phyloP scores from a whole-genome alignment of 2,888 invertebrate species.

The Dolichopus griseipennis region DNA sequence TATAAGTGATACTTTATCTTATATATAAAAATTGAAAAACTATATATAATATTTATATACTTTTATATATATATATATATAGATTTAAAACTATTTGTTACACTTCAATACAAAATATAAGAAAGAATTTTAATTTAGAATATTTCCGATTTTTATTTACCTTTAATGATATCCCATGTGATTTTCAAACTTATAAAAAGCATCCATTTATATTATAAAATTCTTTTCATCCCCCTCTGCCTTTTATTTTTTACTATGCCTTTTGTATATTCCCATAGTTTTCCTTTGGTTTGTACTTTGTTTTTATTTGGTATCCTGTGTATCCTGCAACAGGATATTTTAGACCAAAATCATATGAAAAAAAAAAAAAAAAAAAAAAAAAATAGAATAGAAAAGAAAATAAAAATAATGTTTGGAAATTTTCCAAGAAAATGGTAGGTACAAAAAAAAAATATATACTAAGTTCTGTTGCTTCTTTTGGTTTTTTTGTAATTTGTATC shows the following conservation, averaged over 20 bases:
- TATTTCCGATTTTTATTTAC: conserved; percentile 4
- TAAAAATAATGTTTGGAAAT: not conserved
- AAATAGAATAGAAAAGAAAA: not conserved
- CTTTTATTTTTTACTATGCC: too few relatives aligned
- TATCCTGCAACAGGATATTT: not conserved
- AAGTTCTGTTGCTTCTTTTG: not conserved
- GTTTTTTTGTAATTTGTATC: not conserved
- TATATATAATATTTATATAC: too few relatives aligned
- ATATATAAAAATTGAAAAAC: too few relatives aligned
- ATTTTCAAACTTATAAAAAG: not conserved
- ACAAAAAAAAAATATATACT: not conserved
- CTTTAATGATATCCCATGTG: conserved; percentile 9
- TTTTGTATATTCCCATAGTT: too few relatives aligned
- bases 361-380: not conserved
- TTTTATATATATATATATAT: too few relatives aligned
- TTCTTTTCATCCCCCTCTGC: too few relatives aligned
- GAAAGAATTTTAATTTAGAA: not conserved
- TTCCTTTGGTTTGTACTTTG: too few relatives aligned
- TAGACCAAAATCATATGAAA: not conserved
- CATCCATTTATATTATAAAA: not conserved
- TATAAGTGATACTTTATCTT: too few relatives aligned
- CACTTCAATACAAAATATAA: not conserved
- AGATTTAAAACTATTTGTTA: too few relatives aligned
- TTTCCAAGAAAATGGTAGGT: not conserved
- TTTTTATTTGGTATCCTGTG: not conserved